Evolutionary conservation across 64 coral and sea anemone species (phyloP).

Genomic region (Astreopora myriophthalma): DNA sequence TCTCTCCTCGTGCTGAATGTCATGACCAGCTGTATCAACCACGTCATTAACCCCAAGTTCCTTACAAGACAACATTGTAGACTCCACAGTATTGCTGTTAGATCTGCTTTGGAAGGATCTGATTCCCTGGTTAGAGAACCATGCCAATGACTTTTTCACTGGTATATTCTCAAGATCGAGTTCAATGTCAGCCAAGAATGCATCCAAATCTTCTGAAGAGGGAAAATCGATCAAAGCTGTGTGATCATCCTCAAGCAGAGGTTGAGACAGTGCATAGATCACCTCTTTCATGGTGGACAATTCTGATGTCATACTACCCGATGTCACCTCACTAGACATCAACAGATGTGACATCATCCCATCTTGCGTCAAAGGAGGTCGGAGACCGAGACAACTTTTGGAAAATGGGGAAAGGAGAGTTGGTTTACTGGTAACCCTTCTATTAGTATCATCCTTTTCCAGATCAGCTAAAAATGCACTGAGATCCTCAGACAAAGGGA

Average conservation of each 20-base stretch:
- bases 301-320: background rate
- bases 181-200: conserved; percentile 25
- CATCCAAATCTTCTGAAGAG: conserved; percentile 15
- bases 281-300: background rate
- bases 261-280: background rate
- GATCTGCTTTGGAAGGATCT: background rate
- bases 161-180: background rate
- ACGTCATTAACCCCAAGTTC: background rate
- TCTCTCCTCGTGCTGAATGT: background rate
- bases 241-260: background rate
- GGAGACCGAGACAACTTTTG: background rate
- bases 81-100: background rate
- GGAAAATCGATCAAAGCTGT: background rate
- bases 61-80: background rate
- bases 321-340: background rate
- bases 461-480: background rate
- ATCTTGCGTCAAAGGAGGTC: background rate
- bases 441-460: too few relatives aligned
- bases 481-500: background rate
- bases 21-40: background rate
- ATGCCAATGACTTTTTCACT: background rate
- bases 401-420: background rate
- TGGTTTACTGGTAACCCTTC: too few relatives aligned
- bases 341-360: background rate
- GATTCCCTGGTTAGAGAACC: too few relatives aligned